Conservation (phyloP, 2,888 invertebrate genomes). For the Hypomecis atomaria region DNA sequence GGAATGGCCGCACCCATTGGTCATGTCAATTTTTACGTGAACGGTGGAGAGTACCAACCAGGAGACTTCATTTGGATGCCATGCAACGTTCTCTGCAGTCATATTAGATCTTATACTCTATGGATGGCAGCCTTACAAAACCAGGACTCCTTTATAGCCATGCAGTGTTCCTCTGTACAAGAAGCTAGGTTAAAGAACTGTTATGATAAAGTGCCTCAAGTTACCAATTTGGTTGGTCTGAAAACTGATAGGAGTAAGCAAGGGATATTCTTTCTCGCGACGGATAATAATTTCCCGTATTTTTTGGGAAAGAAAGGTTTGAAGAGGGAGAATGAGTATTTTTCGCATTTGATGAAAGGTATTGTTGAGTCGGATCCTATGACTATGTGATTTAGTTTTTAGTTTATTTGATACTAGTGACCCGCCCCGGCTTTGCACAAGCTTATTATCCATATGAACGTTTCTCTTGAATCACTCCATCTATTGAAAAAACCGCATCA, state of each 20-base stretch:
- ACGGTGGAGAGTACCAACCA: conserved; percentile 70
- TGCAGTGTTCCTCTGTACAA: conserved; percentile 60
- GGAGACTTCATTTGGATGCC: conserved; percentile 54
- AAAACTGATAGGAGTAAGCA: conserved; percentile 50
- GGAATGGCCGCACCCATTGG: conserved; percentile 71
- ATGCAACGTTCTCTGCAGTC: conserved; percentile 58
- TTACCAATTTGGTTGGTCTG: conserved; percentile 56
- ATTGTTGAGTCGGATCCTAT: conserved; percentile 33
- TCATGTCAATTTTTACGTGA: conserved; percentile 71
- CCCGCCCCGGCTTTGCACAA: no score
- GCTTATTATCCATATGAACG: no score
- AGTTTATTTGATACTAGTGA: neutral
- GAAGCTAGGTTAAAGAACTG: conserved; percentile 58
- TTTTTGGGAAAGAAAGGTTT: conserved; percentile 66
- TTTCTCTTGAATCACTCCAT: no score
- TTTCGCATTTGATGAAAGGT: conserved; percentile 43
- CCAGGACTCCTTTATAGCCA: conserved; percentile 56
- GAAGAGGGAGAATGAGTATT: conserved; percentile 58
- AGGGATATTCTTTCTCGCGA: conserved; percentile 60
- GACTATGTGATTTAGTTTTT: conserved; percentile 23
- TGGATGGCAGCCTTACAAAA: conserved; percentile 59
- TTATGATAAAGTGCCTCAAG: conserved; percentile 52
- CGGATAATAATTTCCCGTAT: conserved; percentile 60
- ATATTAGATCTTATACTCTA: conserved; percentile 51
- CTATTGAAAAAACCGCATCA: no score